Evolutionary conservation across 2,113 vertebrate species (phyloP), one percentile per base, ranked within the genome.

Genomic region (Pyrgilauda ruficollis): DNA sequence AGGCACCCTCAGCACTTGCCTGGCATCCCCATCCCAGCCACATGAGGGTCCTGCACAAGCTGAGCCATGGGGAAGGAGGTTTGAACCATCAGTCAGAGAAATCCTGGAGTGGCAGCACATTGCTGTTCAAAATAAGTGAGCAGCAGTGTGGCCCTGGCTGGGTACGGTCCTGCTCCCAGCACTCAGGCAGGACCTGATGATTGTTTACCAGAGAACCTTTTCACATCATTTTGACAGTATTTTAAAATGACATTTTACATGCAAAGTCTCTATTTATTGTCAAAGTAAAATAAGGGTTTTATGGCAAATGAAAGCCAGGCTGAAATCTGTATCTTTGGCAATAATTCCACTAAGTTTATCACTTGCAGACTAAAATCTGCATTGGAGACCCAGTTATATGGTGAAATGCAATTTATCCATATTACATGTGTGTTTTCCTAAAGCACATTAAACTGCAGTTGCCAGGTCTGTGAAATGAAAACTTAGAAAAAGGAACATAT

Each of bases 301-400:
- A 73, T 14, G 24, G 31, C 56, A 92, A 83, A 86, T 22, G 44
- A 78, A 76, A 94, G 10, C 26, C 74, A 89, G 66, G 56, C 35
- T 68, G 27, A 83, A 85, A 83, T 79, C 58, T 46, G 23, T 76
- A 69, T 55, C 18, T 92, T 89, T 91, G 68, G 59, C 76, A 90
- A 26, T 77, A 84, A 94, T 91, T 82, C 44, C 87, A 84, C 49
- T 58, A 93, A 81, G 72, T 72, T 35, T 72, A 75, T 87, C 69
- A 44, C 58, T 85, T 70, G 79, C 44, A 94, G 69, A 75, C 76
- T 82, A 78, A 92, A 87, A 91, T 84, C 69, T 94, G 43, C 69
- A 78, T 30, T 67, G 63, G 31, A 84, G 37, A 84, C 43, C 70
- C 69, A 41, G 37, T 74, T 87, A 77, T 17, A 69, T 16, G 63